A percentile compares a stretch with the other conserved stretches of the same genome.
These are phyloP conservation scores for Trichoplusia ni DNA, from an alignment of 1,140 invertebrate genomes.

Conservation along the genomic window DNA sequence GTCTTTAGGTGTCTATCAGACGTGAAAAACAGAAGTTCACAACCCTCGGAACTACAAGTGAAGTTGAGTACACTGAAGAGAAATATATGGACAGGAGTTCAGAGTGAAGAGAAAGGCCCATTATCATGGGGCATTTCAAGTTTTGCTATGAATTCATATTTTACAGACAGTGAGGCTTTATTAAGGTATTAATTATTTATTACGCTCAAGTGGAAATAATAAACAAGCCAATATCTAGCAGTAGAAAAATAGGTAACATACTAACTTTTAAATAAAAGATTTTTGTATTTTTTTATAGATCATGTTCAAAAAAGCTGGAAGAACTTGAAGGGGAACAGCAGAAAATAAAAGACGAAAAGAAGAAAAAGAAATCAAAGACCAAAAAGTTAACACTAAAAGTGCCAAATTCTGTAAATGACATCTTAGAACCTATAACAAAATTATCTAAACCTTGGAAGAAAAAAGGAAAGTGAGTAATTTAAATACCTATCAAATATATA, in stretches of 20 bases:
- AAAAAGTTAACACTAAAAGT: slow-evolving; percentile 77
- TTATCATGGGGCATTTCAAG: slow-evolving; percentile 84
- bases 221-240: neutral
- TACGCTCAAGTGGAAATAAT: neutral
- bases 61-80: slow-evolving; percentile 82
- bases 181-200: slow-evolving; percentile 63
- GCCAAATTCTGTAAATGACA: slow-evolving; percentile 68
- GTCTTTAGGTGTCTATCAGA: slow-evolving; percentile 67
- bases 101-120: slow-evolving; percentile 76
- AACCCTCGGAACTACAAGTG: slow-evolving; percentile 80
- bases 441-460: slow-evolving; percentile 78
- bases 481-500: too few relatives aligned
- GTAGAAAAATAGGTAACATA: neutral
- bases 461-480: slow-evolving; percentile 78
- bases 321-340: slow-evolving; percentile 76
- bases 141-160: slow-evolving; percentile 80
- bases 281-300: slow-evolving; percentile 57
- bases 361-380: slow-evolving; percentile 77
- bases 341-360: slow-evolving; percentile 72
- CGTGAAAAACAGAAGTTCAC: slow-evolving; percentile 65
- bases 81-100: slow-evolving; percentile 83
- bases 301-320: slow-evolving; percentile 82
- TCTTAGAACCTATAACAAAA: slow-evolving; percentile 65
- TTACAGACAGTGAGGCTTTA: slow-evolving; percentile 81
- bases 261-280: slow-evolving; percentile 2